Base-by-base conservation (phyloP, 92 coral and sea anemone genomes). In the Blastomussa wellsi region DNA sequence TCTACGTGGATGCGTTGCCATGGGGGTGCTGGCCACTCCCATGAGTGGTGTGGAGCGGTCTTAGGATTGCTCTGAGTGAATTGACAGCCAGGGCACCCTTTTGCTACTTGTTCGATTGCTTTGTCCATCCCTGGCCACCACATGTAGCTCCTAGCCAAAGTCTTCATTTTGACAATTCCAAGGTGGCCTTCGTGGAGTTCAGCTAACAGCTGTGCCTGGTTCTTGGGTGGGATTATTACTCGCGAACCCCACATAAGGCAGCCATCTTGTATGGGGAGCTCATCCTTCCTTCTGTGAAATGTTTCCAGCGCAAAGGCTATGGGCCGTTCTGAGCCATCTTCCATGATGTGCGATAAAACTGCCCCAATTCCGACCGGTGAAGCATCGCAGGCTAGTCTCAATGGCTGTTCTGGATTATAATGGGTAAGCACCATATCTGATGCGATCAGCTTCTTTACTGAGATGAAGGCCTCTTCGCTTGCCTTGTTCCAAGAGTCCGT, bases 391-490 rank as follows among this genome's bases (percentile, higher is more conserved):
- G 37, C 84, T 5, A 44, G 52, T n/a, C 32, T 85, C 38, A 85
- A 70, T 59, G 85, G 89, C 9, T 41, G 84, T 57, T 35, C n/a
- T 64, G 89, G 89, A 42, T 85, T 78, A 64, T 66, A 65, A 29
- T 77, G 89, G 24, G 84, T 85, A 16, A 85, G 57, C 2, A 77
- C 88, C 53, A 36, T 62, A 20, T 79, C 53, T 22, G 79, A 80
- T 37, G 72, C 75, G 9, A 80, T 72, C 19, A 80, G 71, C 15
- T 51, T 47, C 75, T 87, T 81, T 14, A 71, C 89, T 51, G 79
- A 38, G 64, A 11, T 16, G 62, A 78, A 78, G 36, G 79, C 69
- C n/a, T 31, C 20, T 7, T 79, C 52, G 69, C 35, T 75, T 81
- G 39, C 74, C 81, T 20, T 55, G 79, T 37, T 86, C 76, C 24